Percentiles rank a stretch among this genome's conserved stretches.
These are phyloP conservation scores for Pavo muticus DNA, from an alignment of 2,113 vertebrate species.

Conservation along the genomic window DNA sequence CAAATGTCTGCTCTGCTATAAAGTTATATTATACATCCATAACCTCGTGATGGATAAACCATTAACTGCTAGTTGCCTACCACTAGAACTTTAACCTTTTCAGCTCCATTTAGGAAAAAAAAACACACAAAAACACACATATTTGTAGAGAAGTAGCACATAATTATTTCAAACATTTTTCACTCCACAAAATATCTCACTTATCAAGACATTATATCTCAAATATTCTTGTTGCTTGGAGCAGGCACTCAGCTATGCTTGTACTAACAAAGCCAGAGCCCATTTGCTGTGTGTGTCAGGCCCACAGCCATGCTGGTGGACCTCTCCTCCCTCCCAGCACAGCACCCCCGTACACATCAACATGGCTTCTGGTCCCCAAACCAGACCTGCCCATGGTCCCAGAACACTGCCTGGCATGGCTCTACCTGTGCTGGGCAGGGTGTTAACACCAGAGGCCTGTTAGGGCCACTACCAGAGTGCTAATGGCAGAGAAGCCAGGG, in stretches of 20 bases:
- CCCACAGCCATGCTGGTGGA: neutral
- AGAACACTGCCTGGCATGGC: neutral
- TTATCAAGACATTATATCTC: neutral
- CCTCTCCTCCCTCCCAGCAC: neutral
- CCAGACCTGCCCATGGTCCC: accelerated
- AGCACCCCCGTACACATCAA: neutral
- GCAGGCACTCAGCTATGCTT: neutral
- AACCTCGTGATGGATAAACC: neutral
- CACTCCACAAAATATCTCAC: neutral
- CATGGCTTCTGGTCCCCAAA: neutral
- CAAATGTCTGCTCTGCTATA: neutral
- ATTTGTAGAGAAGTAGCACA: neutral
- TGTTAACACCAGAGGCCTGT: neutral
- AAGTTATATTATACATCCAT: neutral
- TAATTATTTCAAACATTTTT: neutral
- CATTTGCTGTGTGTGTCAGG: accelerated
- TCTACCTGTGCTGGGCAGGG: accelerated
- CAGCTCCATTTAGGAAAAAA: neutral
- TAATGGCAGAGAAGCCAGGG: neutral
- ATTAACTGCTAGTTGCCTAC: neutral
- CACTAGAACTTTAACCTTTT: neutral
- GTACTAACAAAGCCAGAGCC: neutral
- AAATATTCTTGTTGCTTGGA: neutral
- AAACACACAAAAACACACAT: neutral
- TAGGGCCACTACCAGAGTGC: neutral